Base-by-base conservation (phyloP, 2,888 invertebrate species). In the Hyppa rectilinea region DNA sequence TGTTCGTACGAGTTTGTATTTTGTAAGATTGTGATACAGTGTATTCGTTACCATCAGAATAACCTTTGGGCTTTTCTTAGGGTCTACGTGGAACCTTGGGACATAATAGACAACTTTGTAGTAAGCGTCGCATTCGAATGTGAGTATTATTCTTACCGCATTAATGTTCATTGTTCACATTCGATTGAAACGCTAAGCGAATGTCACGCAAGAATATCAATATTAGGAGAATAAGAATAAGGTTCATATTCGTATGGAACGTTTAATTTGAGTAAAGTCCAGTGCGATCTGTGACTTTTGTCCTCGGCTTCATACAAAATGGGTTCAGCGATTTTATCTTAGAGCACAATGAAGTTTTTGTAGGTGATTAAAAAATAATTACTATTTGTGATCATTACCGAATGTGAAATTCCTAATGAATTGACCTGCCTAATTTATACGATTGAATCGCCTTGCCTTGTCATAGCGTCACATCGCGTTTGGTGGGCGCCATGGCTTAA, bases 401-500 rank as follows among this genome's bases (percentile, higher is more conserved):
- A 2, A 31, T 20, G 0, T 29, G 4, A 58, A 58, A 58, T 38
- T 6, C 6, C 26, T 20, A 20, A 4, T 58, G 26, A 23, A 20
- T 58, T 12, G 0, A 29, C 40, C 29, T 50, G 26, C 4, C 9
- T n/a, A n/a, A 3, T 34, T 5, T 7, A 29, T 2, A 45, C n/a
- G 4, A 56, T 47, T 47, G 7, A 23, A 36, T 47, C 17, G 29
- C 61, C 2, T 29, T 23, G 29, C 6, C 20, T 29, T 10, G 10
- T 7, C 9, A 10, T 40, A 31, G 60, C 29, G 20, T 53, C 12
- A 1, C 38, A 52, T 45, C 50, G 38, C 23, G 38, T 5, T 26
- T 31, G 20, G 58, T 47, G 38, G 38, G 34, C 45, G 52, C 47
- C 53, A 53, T 59, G n/a, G 17, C 52, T 45, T 50, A 59, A 77